These are phyloP conservation scores for Perognathus longimembris DNA, from an alignment of 2,113 vertebrate genomes.

Conservation along the genomic window DNA sequence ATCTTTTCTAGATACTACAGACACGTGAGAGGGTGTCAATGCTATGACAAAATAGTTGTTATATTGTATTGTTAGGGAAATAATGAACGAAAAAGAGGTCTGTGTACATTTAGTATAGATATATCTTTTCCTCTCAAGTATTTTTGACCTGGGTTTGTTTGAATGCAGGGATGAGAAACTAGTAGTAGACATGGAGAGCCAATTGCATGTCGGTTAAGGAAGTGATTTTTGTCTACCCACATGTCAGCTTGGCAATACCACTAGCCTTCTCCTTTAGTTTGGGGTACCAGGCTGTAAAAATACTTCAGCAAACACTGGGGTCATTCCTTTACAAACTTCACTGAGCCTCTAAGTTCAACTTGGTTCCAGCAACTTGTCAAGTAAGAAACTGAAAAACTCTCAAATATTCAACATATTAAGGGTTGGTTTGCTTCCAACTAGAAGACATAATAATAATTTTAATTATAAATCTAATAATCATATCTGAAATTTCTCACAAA, in stretches of 20 bases:
- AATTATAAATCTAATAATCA: background rate
- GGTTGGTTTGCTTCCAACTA: background rate
- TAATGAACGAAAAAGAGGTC: background rate
- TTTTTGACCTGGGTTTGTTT: background rate
- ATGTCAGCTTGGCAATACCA: background rate
- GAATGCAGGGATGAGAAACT: background rate
- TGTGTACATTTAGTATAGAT: background rate
- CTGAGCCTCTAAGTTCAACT: background rate
- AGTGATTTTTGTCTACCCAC: background rate
- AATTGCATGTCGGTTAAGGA: slow-evolving; percentile 14
- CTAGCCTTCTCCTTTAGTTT: slow-evolving; percentile 30
- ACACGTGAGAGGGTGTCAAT: background rate
- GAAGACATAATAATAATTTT: background rate
- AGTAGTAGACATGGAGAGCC: background rate
- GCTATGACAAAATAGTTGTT: background rate
- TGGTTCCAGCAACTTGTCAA: background rate
- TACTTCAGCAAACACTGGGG: background rate
- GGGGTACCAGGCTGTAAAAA: background rate
- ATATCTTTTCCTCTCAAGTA: background rate
- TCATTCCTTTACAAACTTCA: background rate
- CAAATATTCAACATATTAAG: background rate
- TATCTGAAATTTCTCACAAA: slow-evolving; percentile 42
- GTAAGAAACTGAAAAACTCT: background rate
- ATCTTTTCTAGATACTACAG: background rate
- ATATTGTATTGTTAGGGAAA: background rate